phyloP scores from a whole-genome alignment of 2,888 invertebrate genomes.

The Vannuccia rotundouncinata region DNA sequence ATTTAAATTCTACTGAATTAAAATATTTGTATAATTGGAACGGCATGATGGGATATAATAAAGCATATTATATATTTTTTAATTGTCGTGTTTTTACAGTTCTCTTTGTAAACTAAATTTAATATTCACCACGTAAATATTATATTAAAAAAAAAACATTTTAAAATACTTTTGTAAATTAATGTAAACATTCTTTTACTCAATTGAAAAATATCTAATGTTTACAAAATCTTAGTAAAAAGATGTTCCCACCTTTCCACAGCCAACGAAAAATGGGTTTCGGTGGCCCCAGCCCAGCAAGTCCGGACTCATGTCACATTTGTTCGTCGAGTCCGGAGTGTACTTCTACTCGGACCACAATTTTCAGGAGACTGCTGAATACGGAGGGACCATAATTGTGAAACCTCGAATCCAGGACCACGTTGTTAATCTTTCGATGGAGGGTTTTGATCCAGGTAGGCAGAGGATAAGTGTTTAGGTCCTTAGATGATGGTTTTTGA shows the following conservation, averaged over 20 bases:
- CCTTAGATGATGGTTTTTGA: slow-evolving; percentile 50
- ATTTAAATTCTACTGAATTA: no score
- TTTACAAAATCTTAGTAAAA: neutral
- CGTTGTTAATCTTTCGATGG: slow-evolving; percentile 48
- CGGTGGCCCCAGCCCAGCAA: slow-evolving; percentile 49
- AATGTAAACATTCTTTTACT: no score
- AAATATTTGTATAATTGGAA: no score
- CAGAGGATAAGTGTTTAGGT: slow-evolving; percentile 51
- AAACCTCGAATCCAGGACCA: slow-evolving; percentile 54
- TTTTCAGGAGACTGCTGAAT: slow-evolving; percentile 54
- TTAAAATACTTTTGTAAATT: no score
- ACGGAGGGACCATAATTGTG: slow-evolving; percentile 56
- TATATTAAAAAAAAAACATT: no score
- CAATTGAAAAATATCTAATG: neutral
- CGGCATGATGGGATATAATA: no score
- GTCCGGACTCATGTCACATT: slow-evolving; percentile 52
- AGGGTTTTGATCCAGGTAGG: slow-evolving; percentile 53
- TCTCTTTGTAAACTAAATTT: no score
- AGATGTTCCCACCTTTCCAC: slow-evolving; percentile 30
- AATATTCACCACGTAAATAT: no score
- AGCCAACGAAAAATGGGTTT: slow-evolving; percentile 54
- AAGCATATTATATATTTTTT: no score
- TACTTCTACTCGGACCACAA: slow-evolving; percentile 56
- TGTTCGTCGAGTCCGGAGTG: slow-evolving; percentile 53
- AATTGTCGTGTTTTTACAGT: no score